Evolutionary conservation across 2,797 vertebrate species (phyloP), one percentile per base, ranked within the genome.

Genomic region (Aplochiton taeniatus): DNA sequence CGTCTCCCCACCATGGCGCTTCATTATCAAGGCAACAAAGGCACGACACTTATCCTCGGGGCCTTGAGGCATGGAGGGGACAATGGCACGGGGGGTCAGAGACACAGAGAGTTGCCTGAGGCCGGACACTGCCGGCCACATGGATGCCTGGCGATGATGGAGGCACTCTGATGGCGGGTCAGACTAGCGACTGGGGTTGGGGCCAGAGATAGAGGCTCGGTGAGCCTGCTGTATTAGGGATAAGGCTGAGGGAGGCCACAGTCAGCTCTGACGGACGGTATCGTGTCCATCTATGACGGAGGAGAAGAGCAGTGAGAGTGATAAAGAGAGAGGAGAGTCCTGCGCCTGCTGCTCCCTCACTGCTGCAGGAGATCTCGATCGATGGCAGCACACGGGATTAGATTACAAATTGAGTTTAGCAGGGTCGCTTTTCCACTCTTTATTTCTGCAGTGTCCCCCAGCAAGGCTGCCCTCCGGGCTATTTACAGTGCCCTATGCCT

Each of bases 351-450:
- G 31, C 31, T 63, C 69, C 70, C 67, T 63, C 69, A 70, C 67
- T 63, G 75, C 73, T 69, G 13, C 45, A 72, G 86, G 72, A 78
- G 76, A 69, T 85, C 83, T 79, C 73, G 73, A 90, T 89, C 84
- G 79, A 90, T 90, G 78, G 82, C 80, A 78, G 79, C 83, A 76
- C 83, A 76, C 77, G 67, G 87, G 87, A 85, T 92, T 89, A 79
- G 79, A 86, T 92, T 89, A 87, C 90, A 90, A 91, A 92, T 90
- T 85, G 82, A 90, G 88, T 92, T 89, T 86, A 78, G 81, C 70
- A 60, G 73, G 61, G 80, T 73, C 87, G 85, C 81, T 82, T 86
- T 82, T 63, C 72, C 75, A 79, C 79, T 83, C 72, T 81, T 83
- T 83, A 79, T 82, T 83, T 82, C 81, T 74, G 66, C 72, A 76